These are phyloP conservation scores for Subanguina moxae DNA, from an alignment of 1,140 invertebrate genomes.

Conservation along the genomic window DNA sequence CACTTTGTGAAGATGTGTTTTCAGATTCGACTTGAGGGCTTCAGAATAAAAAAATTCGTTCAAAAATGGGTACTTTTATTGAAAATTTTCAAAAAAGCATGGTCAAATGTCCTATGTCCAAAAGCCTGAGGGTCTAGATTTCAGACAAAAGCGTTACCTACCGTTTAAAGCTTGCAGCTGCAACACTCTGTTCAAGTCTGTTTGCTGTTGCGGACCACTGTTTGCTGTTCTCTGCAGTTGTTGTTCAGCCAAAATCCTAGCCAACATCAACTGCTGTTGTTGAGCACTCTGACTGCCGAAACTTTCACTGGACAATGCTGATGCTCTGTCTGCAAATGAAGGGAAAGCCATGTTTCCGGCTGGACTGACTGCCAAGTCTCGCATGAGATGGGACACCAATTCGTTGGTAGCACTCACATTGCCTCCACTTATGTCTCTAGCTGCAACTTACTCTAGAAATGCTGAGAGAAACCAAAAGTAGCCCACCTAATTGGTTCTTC, in stretches of 20 bases:
- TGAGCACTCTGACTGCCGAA: neutral
- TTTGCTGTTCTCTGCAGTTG: too few relatives aligned
- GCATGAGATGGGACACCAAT: neutral
- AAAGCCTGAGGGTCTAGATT: too few relatives aligned
- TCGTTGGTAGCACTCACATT: constrained; percentile 1
- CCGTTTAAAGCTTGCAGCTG: neutral
- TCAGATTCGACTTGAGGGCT: too few relatives aligned
- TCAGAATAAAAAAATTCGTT: too few relatives aligned
- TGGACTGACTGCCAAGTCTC: constrained; percentile 2
- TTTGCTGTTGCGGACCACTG: neutral
- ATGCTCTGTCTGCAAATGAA: neutral
- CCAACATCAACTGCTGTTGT: constrained; percentile 1
- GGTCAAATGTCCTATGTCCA: too few relatives aligned
- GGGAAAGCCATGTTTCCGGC: neutral
- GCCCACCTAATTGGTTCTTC: neutral
- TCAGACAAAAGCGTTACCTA: neutral
- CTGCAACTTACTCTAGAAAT: neutral
- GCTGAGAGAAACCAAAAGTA: too few relatives aligned
- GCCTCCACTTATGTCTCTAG: constrained; percentile 1
- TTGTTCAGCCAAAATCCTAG: neutral
- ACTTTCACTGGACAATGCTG: too few relatives aligned
- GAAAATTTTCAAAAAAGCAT: too few relatives aligned
- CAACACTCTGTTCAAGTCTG: neutral
- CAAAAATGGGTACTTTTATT: too few relatives aligned
- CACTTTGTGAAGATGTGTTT: too few relatives aligned